A percentile compares a stretch with the other conserved stretches of the same genome.
These are phyloP conservation scores for Lophochroa leadbeateri DNA, from an alignment of 2,113 vertebrate species.

Conservation along the genomic window DNA sequence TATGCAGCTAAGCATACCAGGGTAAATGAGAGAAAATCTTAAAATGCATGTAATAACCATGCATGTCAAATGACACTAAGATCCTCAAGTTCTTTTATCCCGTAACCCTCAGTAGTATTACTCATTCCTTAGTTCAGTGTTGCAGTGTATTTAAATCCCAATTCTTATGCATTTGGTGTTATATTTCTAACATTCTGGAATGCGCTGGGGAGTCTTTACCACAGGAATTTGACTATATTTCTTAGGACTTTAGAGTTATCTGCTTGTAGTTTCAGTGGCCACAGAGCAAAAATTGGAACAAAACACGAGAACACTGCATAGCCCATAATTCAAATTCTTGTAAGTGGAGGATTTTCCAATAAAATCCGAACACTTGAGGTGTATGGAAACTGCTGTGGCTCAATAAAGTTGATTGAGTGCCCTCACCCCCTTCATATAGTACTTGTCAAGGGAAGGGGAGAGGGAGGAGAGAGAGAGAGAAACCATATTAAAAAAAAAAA, in stretches of 20 bases:
- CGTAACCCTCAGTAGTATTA: neutral
- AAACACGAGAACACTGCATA: neutral
- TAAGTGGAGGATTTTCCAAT: conserved; percentile 29
- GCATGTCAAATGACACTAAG: neutral
- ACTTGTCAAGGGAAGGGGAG: rapidly evolving
- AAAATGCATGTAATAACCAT: neutral
- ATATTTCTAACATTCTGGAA: neutral
- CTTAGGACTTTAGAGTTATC: neutral
- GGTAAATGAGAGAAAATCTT: neutral
- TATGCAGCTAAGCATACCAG: neutral
- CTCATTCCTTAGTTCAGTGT: neutral
- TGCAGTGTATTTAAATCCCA: neutral
- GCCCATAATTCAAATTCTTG: conserved; percentile 17
- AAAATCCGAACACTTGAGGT: conserved; percentile 18
- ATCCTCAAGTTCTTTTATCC: neutral
- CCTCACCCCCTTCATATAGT: neutral
- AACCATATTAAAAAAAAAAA: neutral
- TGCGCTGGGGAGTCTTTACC: neutral
- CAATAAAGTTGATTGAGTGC: conserved; percentile 48
- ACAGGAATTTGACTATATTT: neutral
- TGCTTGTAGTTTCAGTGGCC: neutral
- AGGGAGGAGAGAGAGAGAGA: neutral
- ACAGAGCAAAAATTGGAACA: neutral
- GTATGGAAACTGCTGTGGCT: conserved; percentile 6
- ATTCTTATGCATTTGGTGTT: neutral